phyloP scores from a whole-genome alignment of 2,113 vertebrate species.

The Apodemus sylvaticus region DNA sequence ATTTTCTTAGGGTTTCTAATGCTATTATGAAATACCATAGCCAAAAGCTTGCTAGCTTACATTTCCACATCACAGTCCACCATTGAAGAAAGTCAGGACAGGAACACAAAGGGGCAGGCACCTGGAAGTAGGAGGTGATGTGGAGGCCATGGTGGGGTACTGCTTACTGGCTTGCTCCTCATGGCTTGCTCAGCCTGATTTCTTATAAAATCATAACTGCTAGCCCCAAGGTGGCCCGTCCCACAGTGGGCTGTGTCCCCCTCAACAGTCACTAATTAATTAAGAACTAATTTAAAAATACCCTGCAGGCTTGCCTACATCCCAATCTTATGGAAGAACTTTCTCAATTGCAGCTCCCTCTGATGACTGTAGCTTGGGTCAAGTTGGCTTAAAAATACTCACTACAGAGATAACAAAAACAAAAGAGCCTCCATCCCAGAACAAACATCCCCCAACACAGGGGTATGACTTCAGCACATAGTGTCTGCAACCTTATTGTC shows the following conservation, averaged over 20 bases:
- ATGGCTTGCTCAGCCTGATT: neutral
- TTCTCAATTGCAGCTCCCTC: neutral
- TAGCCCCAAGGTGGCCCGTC: neutral
- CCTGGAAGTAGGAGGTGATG: neutral
- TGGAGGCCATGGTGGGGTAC: neutral
- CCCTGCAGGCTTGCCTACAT: neutral
- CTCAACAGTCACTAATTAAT: neutral
- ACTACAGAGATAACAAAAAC: neutral
- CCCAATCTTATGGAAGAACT: neutral
- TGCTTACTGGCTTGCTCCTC: neutral
- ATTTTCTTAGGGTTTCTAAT: neutral
- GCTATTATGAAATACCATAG: neutral
- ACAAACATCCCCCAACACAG: neutral
- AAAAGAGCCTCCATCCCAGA: neutral
- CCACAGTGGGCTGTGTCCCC: neutral
- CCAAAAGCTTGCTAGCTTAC: neutral
- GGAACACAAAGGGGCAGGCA: neutral
- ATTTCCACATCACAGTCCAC: neutral
- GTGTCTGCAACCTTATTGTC: neutral
- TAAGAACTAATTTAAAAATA: neutral
- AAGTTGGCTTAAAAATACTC: neutral
- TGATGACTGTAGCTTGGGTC: neutral
- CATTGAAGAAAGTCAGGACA: too few relatives aligned
- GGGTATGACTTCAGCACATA: neutral
- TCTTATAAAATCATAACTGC: neutral